Evolutionary conservation across 2,797 vertebrate genomes (phyloP).

Genomic region (Scolopax bukidnonensis): DNA sequence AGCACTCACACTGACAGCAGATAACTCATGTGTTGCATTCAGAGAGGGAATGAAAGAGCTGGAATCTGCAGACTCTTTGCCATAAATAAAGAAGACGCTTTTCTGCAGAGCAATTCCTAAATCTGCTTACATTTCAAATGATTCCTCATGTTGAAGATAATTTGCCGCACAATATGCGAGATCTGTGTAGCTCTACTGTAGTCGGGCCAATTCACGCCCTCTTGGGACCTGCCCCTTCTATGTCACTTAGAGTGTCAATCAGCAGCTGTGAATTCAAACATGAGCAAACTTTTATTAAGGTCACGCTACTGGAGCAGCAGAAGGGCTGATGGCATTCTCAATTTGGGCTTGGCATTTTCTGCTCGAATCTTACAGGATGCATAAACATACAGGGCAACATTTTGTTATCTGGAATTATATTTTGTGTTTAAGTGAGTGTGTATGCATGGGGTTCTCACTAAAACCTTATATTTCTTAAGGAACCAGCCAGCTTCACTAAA

Average conservation of each 20-base stretch:
- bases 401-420: background rate
- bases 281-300: background rate
- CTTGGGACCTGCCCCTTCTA: background rate
- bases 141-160: slow-evolving; percentile 5
- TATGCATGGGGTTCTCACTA: background rate
- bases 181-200: background rate
- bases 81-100: slow-evolving; percentile 5
- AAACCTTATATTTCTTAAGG: background rate
- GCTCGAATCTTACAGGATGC: background rate
- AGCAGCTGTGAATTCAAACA: slow-evolving; percentile 4
- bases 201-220: background rate
- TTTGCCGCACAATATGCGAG: background rate
- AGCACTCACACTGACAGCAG: slow-evolving; percentile 43
- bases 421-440: background rate
- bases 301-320: background rate
- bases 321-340: background rate
- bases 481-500: background rate
- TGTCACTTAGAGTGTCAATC: background rate
- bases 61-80: slow-evolving; percentile 17
- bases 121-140: slow-evolving; percentile 33
- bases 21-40: slow-evolving; percentile 18
- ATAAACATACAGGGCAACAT: background rate
- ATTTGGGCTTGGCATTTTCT: slow-evolving; percentile 3
- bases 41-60: slow-evolving; percentile 10
- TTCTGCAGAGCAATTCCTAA: slow-evolving; percentile 19